Evolutionary conservation across 2,888 invertebrate species (phyloP).

Genomic region (Lacanobia oleracea): DNA sequence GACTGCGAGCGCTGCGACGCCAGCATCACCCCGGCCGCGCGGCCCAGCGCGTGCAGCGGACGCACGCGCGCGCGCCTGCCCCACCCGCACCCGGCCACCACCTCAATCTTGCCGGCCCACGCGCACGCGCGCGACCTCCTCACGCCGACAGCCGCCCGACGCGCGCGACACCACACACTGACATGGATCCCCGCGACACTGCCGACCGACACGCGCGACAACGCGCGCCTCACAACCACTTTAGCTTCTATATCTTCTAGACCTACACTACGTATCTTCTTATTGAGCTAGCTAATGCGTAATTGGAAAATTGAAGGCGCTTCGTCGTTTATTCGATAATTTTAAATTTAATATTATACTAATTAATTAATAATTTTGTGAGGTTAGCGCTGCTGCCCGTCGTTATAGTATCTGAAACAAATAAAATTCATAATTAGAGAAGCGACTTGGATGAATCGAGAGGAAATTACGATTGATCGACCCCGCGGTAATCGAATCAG

Average conservation of each 20-base stretch:
- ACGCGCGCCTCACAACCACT: constrained; percentile 68
- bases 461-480: constrained; percentile 76
- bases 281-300: constrained; percentile 76
- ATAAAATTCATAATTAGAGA: constrained; percentile 75
- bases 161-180: constrained; percentile 60
- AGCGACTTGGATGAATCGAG: constrained; percentile 68
- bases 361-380: constrained; percentile 71
- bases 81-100: constrained; percentile 89
- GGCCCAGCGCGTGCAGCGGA: constrained; percentile 86
- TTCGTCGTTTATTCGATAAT: constrained; percentile 81
- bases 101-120: constrained; percentile 87
- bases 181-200: constrained; percentile 65
- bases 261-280: constrained; percentile 71
- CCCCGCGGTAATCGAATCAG: constrained; percentile 73
- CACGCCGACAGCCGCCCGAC: constrained; percentile 65
- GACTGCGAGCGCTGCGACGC: constrained; percentile 90
- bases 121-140: constrained; percentile 69
- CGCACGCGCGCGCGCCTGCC: constrained; percentile 90
- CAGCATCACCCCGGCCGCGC: constrained; percentile 87
- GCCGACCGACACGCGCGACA: constrained; percentile 54
- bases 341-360: constrained; percentile 66
- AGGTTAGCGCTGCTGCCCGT: constrained; percentile 75
- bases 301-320: constrained; percentile 87
- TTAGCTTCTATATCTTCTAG: constrained; percentile 59
- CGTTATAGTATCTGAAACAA: constrained; percentile 84